Conservation (phyloP, 2,113 vertebrate species). For the Zosterops pallidus region DNA sequence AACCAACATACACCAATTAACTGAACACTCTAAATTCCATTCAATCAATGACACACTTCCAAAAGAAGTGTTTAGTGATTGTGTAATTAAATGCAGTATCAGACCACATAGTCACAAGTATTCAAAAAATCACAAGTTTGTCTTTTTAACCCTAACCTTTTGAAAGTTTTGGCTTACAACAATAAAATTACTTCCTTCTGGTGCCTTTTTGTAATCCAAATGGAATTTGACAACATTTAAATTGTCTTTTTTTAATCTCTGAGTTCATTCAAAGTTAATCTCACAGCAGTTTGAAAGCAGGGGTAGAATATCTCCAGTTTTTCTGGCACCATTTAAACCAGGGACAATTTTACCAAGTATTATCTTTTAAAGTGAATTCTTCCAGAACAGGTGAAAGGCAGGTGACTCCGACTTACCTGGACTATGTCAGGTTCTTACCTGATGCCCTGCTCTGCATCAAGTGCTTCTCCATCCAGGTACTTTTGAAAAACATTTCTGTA, state of each 20-base stretch:
- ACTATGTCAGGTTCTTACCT: not conserved
- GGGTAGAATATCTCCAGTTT: not conserved
- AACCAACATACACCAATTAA: not conserved
- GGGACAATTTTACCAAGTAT: not conserved
- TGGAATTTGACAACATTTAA: not conserved
- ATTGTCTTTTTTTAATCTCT: not conserved
- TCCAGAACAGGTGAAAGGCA: not conserved
- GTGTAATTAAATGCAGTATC: not conserved
- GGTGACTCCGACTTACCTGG: not conserved
- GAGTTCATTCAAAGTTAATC: not conserved
- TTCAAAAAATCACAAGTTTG: not conserved
- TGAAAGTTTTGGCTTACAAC: not conserved
- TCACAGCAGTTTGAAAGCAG: not conserved
- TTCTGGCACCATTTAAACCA: not conserved
- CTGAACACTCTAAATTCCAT: not conserved
- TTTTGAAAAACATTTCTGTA: not conserved
- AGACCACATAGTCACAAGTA: not conserved
- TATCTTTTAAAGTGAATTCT: not conserved
- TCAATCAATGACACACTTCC: not conserved
- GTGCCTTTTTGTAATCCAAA: not conserved
- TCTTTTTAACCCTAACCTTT: not conserved
- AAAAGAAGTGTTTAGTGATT: not conserved
- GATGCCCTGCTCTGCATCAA: not conserved
- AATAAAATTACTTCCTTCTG: not conserved
- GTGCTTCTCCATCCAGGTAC: not conserved